Conservation (phyloP, 2,888 invertebrate genomes). For the Sepioteuthis lessoniana region DNA sequence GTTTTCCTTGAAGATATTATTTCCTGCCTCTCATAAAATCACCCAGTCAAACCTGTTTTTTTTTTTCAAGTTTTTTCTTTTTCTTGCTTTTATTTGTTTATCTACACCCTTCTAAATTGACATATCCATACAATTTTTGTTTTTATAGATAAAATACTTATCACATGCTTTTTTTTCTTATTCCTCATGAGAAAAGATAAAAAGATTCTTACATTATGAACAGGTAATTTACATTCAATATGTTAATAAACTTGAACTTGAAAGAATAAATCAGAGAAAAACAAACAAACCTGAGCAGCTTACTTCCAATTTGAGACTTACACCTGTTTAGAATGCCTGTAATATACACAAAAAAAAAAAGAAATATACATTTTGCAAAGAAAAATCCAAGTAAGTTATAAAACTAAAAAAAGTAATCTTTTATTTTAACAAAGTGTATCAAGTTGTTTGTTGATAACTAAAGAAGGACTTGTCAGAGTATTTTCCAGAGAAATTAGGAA, state of each 20-base stretch:
- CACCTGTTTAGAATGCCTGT: slow-evolving; percentile 82
- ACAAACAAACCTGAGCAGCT: slow-evolving; percentile 79
- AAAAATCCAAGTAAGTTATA: neutral
- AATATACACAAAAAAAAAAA: slow-evolving; percentile 52
- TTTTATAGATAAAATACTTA: neutral
- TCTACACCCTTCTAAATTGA: neutral
- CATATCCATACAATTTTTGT: neutral
- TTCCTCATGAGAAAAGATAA: neutral
- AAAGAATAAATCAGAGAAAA: neutral
- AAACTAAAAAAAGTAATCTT: neutral
- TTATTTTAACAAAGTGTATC: too few relatives aligned
- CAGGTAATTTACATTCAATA: neutral
- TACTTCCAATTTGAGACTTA: slow-evolving; percentile 82
- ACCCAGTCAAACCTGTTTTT: too few relatives aligned
- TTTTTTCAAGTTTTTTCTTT: too few relatives aligned
- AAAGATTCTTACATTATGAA: neutral
- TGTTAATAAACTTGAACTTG: neutral
- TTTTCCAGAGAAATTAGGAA: too few relatives aligned
- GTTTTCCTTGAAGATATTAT: too few relatives aligned
- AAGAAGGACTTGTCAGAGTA: too few relatives aligned
- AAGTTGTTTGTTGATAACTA: too few relatives aligned
- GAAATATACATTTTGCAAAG: slow-evolving; percentile 42
- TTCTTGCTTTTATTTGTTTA: neutral
- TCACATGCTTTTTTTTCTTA: neutral
- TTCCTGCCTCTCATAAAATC: too few relatives aligned